These are phyloP conservation scores for Tangara arthus DNA, from an alignment of 2,797 vertebrate species.

Conservation along the genomic window DNA sequence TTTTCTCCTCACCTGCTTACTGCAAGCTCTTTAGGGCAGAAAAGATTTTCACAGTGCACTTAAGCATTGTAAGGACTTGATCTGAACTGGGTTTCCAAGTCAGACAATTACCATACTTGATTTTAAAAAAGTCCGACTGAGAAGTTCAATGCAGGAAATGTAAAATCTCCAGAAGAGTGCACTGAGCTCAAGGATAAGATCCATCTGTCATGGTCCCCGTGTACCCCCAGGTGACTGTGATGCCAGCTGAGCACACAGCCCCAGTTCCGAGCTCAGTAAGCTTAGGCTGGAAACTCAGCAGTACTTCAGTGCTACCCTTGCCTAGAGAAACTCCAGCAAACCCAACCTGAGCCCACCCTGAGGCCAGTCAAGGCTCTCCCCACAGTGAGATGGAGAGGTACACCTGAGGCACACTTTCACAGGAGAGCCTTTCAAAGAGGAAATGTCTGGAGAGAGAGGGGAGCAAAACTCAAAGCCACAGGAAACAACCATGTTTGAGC, in stretches of 20 bases:
- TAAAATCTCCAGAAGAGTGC: background rate
- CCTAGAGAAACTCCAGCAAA: background rate
- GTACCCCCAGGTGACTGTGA: background rate
- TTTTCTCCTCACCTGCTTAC: background rate
- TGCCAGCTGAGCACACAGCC: accelerated
- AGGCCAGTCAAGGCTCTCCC: background rate
- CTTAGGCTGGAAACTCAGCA: background rate
- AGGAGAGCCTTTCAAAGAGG: background rate
- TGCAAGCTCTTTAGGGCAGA: background rate
- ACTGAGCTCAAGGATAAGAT: background rate
- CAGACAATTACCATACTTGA: background rate
- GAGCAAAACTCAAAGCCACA: background rate
- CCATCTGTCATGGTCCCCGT: background rate
- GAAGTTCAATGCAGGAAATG: accelerated
- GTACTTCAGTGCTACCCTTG: background rate
- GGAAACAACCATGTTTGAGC: accelerated
- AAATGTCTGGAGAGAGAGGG: background rate
- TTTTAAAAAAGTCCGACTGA: background rate
- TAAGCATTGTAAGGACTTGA: background rate
- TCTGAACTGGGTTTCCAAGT: background rate
- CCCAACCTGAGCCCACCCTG: background rate
- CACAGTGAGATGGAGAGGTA: background rate
- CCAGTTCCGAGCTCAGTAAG: background rate
- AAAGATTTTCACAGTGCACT: background rate
- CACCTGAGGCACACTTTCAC: background rate